A percentile compares a stretch with the other conserved stretches of the same genome.
Evolutionary conservation across 2,113 vertebrate genomes (phyloP).

Genomic region (Albula glossodonta): DNA sequence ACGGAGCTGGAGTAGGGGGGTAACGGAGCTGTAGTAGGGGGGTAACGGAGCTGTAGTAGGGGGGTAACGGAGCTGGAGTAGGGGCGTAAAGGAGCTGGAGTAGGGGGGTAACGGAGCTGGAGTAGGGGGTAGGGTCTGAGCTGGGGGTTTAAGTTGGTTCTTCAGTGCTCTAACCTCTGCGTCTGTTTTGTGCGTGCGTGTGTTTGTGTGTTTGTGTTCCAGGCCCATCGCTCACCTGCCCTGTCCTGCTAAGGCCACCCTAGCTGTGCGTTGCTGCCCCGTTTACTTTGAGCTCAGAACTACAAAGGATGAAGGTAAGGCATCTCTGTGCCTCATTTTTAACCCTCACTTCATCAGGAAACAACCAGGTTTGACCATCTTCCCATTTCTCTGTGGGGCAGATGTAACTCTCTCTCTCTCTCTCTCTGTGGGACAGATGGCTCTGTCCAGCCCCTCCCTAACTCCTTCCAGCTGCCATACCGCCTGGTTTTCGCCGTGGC

Average conservation of each 20-base stretch:
- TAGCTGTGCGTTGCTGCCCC: constrained; percentile 95
- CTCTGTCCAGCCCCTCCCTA: constrained; percentile 44
- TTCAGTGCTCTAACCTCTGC: too few relatives aligned
- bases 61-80: too few relatives aligned
- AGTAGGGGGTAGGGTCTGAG: too few relatives aligned
- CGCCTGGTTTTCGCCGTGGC: constrained; percentile 94
- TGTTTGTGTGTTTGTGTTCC: constrained; percentile 24
- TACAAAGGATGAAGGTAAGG: constrained; percentile 68
- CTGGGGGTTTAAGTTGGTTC: too few relatives aligned
- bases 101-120: too few relatives aligned
- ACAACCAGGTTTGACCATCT: too few relatives aligned
- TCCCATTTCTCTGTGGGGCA: too few relatives aligned
- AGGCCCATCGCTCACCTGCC: constrained; percentile 94
- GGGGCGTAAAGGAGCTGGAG: too few relatives aligned
- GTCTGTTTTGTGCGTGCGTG: too few relatives aligned
- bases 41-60: too few relatives aligned
- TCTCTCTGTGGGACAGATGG: constrained; percentile 64
- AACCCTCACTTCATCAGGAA: background rate
- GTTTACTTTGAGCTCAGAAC: constrained; percentile 87
- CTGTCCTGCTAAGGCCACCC: constrained; percentile 86
- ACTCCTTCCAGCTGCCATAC: constrained; percentile 81
- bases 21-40: too few relatives aligned
- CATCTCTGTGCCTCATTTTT: background rate
- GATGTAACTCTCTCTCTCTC: too few relatives aligned
- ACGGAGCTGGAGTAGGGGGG: background rate